phyloP scores from a whole-genome alignment of 2,113 vertebrate genomes.

The Sinocyclocheilus anshuiensis region DNA sequence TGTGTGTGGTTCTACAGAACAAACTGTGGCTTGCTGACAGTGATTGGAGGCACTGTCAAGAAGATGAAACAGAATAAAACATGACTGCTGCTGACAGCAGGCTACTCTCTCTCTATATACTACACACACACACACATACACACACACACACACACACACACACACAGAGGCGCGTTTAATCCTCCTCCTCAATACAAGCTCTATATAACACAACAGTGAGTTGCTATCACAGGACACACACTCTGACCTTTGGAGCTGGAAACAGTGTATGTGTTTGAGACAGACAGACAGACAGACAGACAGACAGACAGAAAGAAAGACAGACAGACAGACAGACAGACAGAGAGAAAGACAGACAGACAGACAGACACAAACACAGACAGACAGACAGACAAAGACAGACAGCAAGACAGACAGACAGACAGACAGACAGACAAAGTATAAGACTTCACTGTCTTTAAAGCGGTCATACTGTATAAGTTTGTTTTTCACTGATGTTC shows the following conservation, averaged over 20 bases:
- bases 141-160: slow-evolving; percentile 36
- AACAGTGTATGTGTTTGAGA: not conserved
- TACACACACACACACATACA: slow-evolving; percentile 33
- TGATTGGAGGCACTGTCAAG: slow-evolving; percentile 72
- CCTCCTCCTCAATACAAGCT: slow-evolving; percentile 41
- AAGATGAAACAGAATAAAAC: slow-evolving; percentile 82
- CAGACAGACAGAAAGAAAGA: not conserved
- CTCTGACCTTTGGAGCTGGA: not conserved
- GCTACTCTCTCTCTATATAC: slow-evolving; percentile 29
- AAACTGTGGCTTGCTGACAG: slow-evolving; percentile 71
- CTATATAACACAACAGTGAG: slow-evolving; percentile 29
- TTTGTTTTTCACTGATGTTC: not conserved
- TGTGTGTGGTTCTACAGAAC: slow-evolving; percentile 70
- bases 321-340: no score
- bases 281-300: not conserved
- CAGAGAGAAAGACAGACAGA: no score
- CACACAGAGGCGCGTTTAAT: slow-evolving; percentile 47
- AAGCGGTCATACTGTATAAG: not conserved
- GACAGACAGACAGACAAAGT: not conserved
- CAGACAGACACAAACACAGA: no score
- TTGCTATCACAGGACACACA: slow-evolving; percentile 38
- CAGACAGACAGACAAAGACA: no score
- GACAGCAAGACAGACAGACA: no score
- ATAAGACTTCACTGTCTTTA: not conserved
- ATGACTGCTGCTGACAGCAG: slow-evolving; percentile 63